Base-by-base conservation (phyloP, 2,797 vertebrate genomes). In the Myotis daubentonii region DNA sequence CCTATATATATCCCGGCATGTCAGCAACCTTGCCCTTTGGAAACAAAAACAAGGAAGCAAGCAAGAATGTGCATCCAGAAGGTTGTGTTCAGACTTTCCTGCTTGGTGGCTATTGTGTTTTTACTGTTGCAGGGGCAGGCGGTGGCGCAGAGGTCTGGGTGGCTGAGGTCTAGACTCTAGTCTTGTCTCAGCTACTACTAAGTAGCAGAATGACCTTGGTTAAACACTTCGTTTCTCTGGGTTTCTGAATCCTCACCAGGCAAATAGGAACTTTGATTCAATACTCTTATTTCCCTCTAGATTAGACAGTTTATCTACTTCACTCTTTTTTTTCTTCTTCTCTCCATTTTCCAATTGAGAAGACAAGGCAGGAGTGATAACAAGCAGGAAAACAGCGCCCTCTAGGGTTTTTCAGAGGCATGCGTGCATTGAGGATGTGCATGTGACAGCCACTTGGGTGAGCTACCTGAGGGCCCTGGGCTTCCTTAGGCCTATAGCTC, bases 341-440 rank as follows among this genome's bases (percentile, higher is more conserved):
- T 30, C 30, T 91, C 36, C 36, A 28, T 30, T 51, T 88, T 79
- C 76, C 76, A 74, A 22, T 13, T 17, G 38, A 74, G 55, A 89
- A 33, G 47, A 22, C 55, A 51, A 76, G 44, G 28, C 38, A 28
- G 72, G 65, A 66, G 28, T 11, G 82, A 49, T n/a, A 66, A 92
- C 57, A 79, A 76, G 57, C 85, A 78, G 80, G 91, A 89, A 82
- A 72, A 91, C 47, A 93, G 91, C 57, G 62, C 96, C 97, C 96
- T 93, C 97, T 97, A 91, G 97, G 62, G 97, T 6, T 76, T 83
- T 28, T n/a, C 16, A 62, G 51, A 71, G 80, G 74, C 47, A 41
- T 5, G 11, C 10, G 51, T 17, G 25, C 15, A 12, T 5, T 70
- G 33, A 60, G 38, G 8, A 55, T 9, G 55, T 11, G 9, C 12